Conservation (phyloP, 2,797 vertebrate genomes). For the Hybognathus amarus region DNA sequence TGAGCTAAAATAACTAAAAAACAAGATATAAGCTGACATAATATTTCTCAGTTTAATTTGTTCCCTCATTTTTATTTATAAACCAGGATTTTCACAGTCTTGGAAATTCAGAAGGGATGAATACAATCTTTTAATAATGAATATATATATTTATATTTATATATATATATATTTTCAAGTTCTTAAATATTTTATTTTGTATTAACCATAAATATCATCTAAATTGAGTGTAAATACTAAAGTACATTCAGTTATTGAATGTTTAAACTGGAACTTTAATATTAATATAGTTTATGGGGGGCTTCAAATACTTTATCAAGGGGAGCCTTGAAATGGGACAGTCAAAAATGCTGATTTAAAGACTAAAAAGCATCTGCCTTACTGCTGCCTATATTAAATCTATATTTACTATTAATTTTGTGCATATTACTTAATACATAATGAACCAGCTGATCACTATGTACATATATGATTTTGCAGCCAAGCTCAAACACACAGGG, state of each 20-base stretch:
- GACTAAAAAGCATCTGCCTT: not conserved
- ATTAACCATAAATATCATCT: not conserved
- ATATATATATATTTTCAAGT: no score
- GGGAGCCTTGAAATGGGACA: not conserved
- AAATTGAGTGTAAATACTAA: not conserved
- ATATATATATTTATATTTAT: no score
- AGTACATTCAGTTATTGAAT: not conserved
- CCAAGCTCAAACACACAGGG: not conserved
- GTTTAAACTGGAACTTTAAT: not conserved
- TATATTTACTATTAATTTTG: not conserved
- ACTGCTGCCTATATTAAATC: not conserved
- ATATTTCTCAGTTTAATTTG: not conserved
- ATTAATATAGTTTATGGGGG: not conserved
- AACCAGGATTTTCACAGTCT: not conserved
- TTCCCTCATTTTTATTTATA: not conserved
- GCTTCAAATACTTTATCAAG: not conserved
- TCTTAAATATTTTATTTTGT: not conserved
- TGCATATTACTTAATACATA: not conserved
- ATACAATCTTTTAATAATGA: not conserved
- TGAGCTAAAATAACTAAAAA: not conserved
- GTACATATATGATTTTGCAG: not conserved
- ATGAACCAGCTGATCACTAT: not conserved
- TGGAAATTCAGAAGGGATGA: not conserved
- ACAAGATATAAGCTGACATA: not conserved
- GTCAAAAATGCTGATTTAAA: not conserved